Conservation (phyloP, 2,113 vertebrate genomes). For the Onychostoma macrolepis region DNA sequence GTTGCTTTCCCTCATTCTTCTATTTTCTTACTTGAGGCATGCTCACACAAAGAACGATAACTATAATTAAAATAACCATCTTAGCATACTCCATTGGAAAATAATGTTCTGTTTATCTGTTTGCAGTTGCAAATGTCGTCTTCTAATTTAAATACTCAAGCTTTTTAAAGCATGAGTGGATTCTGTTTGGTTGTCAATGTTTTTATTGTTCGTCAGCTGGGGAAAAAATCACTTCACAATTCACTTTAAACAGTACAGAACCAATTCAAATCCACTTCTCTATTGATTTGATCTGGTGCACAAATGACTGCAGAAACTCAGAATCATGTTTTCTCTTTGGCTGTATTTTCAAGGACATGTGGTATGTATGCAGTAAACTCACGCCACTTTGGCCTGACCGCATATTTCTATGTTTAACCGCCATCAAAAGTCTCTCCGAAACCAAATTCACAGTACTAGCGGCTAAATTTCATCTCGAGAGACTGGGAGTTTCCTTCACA, state of each 20-base stretch:
- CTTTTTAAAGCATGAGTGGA: neutral
- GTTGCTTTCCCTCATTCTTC: too few species aligned
- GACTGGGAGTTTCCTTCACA: slow-evolving; percentile 9
- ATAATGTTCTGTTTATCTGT: neutral
- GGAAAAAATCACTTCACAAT: neutral
- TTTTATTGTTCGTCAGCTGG: neutral
- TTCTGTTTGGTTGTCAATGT: neutral
- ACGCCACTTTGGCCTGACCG: neutral
- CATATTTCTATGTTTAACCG: neutral
- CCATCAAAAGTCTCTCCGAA: neutral
- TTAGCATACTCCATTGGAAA: neutral
- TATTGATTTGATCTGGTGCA: neutral
- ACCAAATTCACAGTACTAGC: neutral
- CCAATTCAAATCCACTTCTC: neutral
- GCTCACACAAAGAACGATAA: neutral
- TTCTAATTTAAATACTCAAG: too few species aligned
- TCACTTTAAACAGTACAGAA: neutral
- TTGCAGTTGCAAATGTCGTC: too few species aligned
- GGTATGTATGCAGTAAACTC: neutral
- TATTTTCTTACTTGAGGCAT: neutral
- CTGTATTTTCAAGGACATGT: neutral
- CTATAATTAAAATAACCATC: neutral
- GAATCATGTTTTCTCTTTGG: neutral
- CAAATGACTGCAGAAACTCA: neutral
- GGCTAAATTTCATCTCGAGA: neutral